Conservation (phyloP, 2,113 vertebrate genomes). For the Channa maculata region DNA sequence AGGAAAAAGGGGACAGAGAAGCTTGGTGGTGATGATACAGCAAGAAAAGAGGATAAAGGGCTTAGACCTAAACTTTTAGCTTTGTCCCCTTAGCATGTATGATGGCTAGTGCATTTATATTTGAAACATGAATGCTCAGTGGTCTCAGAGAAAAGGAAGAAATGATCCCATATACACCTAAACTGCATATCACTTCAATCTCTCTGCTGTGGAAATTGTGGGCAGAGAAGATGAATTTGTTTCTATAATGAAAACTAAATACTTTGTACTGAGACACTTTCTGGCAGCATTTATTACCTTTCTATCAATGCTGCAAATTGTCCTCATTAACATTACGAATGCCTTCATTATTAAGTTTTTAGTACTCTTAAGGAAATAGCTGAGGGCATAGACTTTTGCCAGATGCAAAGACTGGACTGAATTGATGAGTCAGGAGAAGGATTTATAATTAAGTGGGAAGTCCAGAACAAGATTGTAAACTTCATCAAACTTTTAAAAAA, state of each 20-base stretch:
- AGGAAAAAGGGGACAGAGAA: background rate
- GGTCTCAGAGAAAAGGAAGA: background rate
- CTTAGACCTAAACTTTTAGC: background rate
- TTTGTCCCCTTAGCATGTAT: background rate
- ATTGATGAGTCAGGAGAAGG: too few species aligned
- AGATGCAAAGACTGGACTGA: too few species aligned
- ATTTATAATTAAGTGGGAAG: too few species aligned
- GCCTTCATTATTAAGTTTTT: too few species aligned
- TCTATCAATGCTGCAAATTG: background rate
- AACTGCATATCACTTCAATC: slow-evolving; percentile 8
- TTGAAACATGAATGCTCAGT: background rate
- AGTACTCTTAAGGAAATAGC: too few species aligned
- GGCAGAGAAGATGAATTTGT: background rate
- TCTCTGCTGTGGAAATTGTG: background rate
- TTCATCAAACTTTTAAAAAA: too few species aligned
- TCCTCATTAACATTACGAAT: background rate
- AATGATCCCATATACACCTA: background rate
- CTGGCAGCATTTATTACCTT: background rate
- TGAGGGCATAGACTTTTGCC: too few species aligned
- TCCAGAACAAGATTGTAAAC: too few species aligned
- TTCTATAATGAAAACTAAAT: background rate
- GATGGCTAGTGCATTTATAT: background rate
- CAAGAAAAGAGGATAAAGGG: slow-evolving; percentile 1
- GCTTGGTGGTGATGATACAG: background rate
- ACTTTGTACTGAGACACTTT: background rate